phyloP scores from a whole-genome alignment of 1,140 invertebrate genomes.

The Rhagoletis pomonella region DNA sequence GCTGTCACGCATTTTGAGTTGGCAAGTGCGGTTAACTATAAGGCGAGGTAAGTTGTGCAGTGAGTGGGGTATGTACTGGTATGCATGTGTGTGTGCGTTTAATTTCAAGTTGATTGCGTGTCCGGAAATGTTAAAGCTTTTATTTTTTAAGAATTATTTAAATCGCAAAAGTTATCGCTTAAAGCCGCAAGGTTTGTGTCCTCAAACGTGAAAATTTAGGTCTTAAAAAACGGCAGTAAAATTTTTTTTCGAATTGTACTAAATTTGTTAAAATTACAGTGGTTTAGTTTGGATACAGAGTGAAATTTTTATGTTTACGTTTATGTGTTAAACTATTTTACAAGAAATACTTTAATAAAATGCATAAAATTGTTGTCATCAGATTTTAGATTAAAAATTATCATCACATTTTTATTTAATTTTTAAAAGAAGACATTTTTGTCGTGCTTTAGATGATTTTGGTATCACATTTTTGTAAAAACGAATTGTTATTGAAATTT shows the following conservation, averaged over 20 bases:
- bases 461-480: no score
- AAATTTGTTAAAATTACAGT: background rate
- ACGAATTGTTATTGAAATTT: no score
- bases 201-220: background rate
- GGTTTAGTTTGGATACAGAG: no score
- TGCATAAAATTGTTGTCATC: no score
- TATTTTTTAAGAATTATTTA: conserved; percentile 5
- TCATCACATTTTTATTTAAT: no score
- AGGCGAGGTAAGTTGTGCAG: background rate
- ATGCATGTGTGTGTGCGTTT: background rate
- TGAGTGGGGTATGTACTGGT: background rate
- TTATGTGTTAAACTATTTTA: no score
- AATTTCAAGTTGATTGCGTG: background rate
- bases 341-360: no score
- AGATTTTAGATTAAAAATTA: no score
- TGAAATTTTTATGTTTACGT: background rate
- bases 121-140: background rate
- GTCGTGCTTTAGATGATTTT: no score
- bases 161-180: background rate
- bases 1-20: background rate
- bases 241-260: background rate
- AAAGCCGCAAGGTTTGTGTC: background rate
- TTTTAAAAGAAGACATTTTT: no score
- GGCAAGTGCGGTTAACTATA: background rate
- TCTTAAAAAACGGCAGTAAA: background rate